phyloP scores from a whole-genome alignment of 1,140 invertebrate species.

The Eciton burchellii region DNA sequence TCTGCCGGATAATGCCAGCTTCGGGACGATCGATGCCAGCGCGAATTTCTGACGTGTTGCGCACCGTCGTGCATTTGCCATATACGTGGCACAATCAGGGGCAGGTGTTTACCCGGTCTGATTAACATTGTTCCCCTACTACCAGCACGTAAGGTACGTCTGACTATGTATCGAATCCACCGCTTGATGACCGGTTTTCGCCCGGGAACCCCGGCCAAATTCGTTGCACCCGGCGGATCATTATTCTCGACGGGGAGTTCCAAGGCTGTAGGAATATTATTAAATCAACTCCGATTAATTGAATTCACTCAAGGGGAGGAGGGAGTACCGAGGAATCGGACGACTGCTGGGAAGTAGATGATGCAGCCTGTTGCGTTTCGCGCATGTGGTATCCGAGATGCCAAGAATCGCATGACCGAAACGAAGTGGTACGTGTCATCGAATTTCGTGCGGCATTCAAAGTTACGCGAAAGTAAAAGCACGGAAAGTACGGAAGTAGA shows the following conservation, averaged over 20 bases:
- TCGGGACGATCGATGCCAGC: conserved; percentile 75
- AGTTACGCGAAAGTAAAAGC: background rate
- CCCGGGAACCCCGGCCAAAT: conserved; percentile 49
- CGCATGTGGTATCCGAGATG: background rate
- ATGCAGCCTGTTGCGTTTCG: too few relatives aligned
- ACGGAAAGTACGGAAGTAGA: background rate
- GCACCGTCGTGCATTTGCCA: conserved; percentile 70
- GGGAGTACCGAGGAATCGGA: too few relatives aligned
- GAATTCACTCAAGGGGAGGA: too few relatives aligned
- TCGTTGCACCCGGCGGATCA: conserved; percentile 19
- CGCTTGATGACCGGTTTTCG: conserved; percentile 23
- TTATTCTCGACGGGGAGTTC: conserved; percentile 30
- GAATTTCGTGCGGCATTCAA: background rate
- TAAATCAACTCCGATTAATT: too few relatives aligned
- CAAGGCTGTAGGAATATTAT: too few relatives aligned
- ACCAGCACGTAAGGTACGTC: conserved; percentile 60
- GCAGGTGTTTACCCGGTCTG: conserved; percentile 79
- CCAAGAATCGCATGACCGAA: background rate
- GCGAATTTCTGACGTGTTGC: conserved; percentile 68
- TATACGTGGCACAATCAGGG: conserved; percentile 78
- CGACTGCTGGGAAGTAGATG: too few relatives aligned
- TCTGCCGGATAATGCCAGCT: conserved; percentile 68
- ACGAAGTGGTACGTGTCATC: too few relatives aligned
- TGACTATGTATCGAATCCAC: conserved; percentile 56
- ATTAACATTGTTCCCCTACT: conserved; percentile 77